Base-by-base conservation (phyloP, 2,797 vertebrate species). In the Acrossocheilus fasciatus region DNA sequence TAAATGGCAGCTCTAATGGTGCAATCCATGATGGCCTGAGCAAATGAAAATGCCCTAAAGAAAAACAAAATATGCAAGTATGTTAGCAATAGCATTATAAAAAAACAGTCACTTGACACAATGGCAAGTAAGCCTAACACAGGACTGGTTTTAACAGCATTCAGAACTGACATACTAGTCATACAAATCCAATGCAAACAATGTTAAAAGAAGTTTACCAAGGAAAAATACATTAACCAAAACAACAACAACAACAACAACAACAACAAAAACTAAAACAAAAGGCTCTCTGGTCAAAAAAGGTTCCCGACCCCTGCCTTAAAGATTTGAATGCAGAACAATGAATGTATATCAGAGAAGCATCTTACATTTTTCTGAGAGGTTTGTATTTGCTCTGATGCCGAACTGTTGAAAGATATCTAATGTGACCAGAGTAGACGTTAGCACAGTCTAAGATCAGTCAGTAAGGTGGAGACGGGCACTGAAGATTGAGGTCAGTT, bases 11-110 rank as follows among this genome's bases (percentile, higher is more conserved):
- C 17, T 34, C 59, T 75, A 86, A 74, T 81, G 23, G 43, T 41
- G 54, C 85, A 26, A 62, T 64, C 34, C 69, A 14, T 66, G 57
- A 81, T 72, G 84, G 20, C 39, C 39, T 59, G 11, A 39, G 57
- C 69, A 75, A 74, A 86, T 75, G 45, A 54, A 86, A 86, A 86
- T 81, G 78, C 69, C 69, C 85, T 15, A 50, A 73, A 74, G 78
- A 52, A 74, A 62, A 62, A 66, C 10, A 1, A 75, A 81, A 74
- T 52, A 86, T 81, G 59, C 82, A 36, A 34, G 36, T 26, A 30
- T 39, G 69, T 62, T 50, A 47, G 54, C 43, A 82, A 52, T 50
- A 47, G 36, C 52, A 84, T 64, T 69, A 72, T 26, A 30, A 70
- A 30, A 86, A 70, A 45, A 9, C 5, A 34, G n/a, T 36, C 47